Evolutionary conservation across 2,113 vertebrate genomes (phyloP), one percentile per base, ranked within the genome.

Genomic region (Epinephelus moara): DNA sequence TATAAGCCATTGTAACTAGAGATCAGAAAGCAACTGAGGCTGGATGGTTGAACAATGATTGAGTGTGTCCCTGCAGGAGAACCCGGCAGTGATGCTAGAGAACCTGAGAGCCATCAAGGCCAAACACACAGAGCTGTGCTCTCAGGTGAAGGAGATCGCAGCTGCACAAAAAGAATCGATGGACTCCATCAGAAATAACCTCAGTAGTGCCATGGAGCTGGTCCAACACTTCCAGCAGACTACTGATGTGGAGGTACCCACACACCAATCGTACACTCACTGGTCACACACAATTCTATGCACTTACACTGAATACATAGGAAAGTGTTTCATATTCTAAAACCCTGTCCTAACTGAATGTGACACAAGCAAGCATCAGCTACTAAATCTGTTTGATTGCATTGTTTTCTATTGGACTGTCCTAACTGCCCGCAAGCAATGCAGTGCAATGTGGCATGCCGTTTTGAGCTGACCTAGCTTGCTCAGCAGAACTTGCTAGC

Each of bases 41-140:
- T 30, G n/a, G 61, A 55, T 27, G 61, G 13, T 45, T 19, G 4
- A 76, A 23, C 33, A 40, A 70, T 71, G 9, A 70, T 8, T 55
- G 40, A 30, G 13, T 78, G 27, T 78, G 33, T 85, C 61, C 19
- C 72, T 80, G 42, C 86, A 99, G 98, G 96, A 97, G 69, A 97
- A 97, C 75, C 95, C 96, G 1, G 78, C 93, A 18, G 87, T 94
- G 83, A 87, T 99, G 57, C 73, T 99, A 92, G 95, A 97, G 72
- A 96, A 96, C 66, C 89, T 99, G 10, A 92, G 91, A 0, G 70
- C 73, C 14, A 83, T 98, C 85, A 99, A 97, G 84, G 94, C 94
- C 47, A 96, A 94, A 13, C 97, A 98, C 69, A 91, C 94, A 10
- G 85, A 57, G 0, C 92, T 99, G 81, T 95, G 93, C n/a, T 25